These are phyloP conservation scores for Aphelenchoides bicaudatus DNA, from an alignment of 2,888 invertebrate species.

Conservation along the genomic window DNA sequence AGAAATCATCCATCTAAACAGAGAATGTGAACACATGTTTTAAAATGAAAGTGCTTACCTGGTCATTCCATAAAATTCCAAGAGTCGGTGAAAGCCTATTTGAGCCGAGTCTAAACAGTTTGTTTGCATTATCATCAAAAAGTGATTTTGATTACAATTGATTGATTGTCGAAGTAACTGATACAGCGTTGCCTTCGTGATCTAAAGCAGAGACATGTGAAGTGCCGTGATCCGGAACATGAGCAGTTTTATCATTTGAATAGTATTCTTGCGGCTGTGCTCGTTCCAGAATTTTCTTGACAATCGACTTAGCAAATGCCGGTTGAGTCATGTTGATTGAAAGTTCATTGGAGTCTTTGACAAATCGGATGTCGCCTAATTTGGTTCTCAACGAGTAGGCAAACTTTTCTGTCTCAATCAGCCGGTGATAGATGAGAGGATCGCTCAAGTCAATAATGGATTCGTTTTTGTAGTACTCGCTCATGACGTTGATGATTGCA, in stretches of 20 bases:
- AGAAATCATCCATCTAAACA: background rate
- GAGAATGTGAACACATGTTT: background rate
- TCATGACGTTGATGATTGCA: slow-evolving; percentile 77
- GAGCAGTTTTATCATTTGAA: slow-evolving; percentile 61
- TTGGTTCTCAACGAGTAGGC: slow-evolving; percentile 72
- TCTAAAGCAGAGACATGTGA: slow-evolving; percentile 79
- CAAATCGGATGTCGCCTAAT: slow-evolving; percentile 71
- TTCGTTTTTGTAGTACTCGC: slow-evolving; percentile 55
- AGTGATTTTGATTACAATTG: slow-evolving; percentile 68
- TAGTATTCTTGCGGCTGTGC: slow-evolving; percentile 57
- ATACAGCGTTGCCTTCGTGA: slow-evolving; percentile 81
- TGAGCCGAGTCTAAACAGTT: slow-evolving; percentile 46
- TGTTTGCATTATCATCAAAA: background rate
- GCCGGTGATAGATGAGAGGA: slow-evolving; percentile 73
- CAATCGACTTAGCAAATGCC: slow-evolving; percentile 41
- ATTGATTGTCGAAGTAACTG: slow-evolving; percentile 84
- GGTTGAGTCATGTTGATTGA: slow-evolving; percentile 68
- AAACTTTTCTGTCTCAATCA: slow-evolving; percentile 85
- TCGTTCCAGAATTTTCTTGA: slow-evolving; percentile 43
- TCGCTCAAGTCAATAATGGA: slow-evolving; percentile 47
- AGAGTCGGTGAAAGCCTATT: slow-evolving; percentile 50
- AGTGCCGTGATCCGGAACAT: slow-evolving; percentile 68
- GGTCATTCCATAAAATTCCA: slow-evolving; percentile 58
- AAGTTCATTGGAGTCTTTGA: slow-evolving; percentile 70
- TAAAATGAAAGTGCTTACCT: slow-evolving; percentile 67